A percentile compares a stretch with the other conserved stretches of the same genome.
These are phyloP conservation scores for Mellilla xanthometata DNA, from an alignment of 2,888 invertebrate species.

Conservation along the genomic window DNA sequence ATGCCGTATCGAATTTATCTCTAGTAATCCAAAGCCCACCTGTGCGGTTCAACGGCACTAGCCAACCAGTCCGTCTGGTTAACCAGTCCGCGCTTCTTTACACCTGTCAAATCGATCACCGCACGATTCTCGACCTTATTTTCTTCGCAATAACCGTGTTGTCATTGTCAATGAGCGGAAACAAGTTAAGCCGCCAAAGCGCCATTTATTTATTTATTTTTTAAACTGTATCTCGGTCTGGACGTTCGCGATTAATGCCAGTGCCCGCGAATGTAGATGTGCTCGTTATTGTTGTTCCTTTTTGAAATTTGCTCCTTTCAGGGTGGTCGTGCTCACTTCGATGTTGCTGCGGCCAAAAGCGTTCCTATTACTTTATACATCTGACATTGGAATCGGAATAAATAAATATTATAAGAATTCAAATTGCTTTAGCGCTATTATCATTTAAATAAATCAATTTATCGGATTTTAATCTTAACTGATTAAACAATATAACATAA, in stretches of 20 bases:
- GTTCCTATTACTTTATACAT: conserved; percentile 9
- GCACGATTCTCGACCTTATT: conserved; percentile 60
- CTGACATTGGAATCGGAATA: no score
- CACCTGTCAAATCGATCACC: conserved; percentile 55
- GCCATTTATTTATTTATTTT: conserved; percentile 65
- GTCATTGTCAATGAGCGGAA: conserved; percentile 43
- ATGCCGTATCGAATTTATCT: conserved; percentile 73
- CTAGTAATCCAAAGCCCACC: conserved; percentile 77
- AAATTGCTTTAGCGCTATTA: no score
- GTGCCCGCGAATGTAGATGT: conserved; percentile 44
- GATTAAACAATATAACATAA: no score
- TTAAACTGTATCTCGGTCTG: conserved; percentile 65
- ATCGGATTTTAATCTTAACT: no score
- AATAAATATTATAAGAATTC: no score
- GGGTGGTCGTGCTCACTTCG: conserved; percentile 44
- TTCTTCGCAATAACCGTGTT: conserved; percentile 40
- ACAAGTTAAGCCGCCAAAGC: conserved; percentile 59
- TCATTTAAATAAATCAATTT: no score
- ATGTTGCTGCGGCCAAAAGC: no score
- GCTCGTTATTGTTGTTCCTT: conserved; percentile 33
- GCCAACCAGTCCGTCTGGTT: conserved; percentile 72
- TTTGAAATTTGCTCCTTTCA: conserved; percentile 40
- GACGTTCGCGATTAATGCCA: conserved; percentile 63
- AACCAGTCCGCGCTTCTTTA: conserved; percentile 64
- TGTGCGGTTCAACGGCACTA: conserved; percentile 77